Evolutionary conservation across 2,113 vertebrate species (phyloP).

Genomic region (Cochlearius cochlearius): DNA sequence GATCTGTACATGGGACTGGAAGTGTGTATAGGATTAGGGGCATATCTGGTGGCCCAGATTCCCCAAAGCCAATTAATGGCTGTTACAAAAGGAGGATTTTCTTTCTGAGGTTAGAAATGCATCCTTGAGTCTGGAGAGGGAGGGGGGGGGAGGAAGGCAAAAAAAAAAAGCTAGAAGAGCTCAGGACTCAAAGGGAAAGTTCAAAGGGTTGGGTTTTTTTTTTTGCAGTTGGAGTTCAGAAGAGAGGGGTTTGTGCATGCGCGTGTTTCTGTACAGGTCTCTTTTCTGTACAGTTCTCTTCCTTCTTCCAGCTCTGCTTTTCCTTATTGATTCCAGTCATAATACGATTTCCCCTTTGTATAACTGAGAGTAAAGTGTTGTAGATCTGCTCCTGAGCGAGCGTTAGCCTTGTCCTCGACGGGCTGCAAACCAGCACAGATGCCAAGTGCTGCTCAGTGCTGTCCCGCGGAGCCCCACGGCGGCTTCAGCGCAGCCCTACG

Average conservation of each 20-base stretch:
- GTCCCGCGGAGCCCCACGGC: background rate
- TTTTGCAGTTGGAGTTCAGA: background rate
- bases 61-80: slow-evolving; percentile 2
- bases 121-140: background rate
- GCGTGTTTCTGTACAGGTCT: background rate
- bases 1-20: background rate
- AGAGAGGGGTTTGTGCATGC: background rate
- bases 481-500: rapidly evolving
- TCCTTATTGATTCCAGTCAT: background rate
- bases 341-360: background rate
- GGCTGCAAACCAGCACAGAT: background rate
- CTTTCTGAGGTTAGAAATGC: slow-evolving; percentile 15
- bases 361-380: background rate
- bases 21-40: background rate
- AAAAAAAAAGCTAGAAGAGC: background rate
- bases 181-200: background rate
- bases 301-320: background rate
- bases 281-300: background rate
- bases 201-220: background rate
- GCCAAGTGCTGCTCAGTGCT: background rate
- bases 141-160: too few species aligned
- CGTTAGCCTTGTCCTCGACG: background rate
- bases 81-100: slow-evolving; percentile 20
- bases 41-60: slow-evolving; percentile 7
- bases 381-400: background rate